These are phyloP conservation scores for Nansenia antarctica DNA, from an alignment of 2,113 vertebrate species.

Conservation along the genomic window DNA sequence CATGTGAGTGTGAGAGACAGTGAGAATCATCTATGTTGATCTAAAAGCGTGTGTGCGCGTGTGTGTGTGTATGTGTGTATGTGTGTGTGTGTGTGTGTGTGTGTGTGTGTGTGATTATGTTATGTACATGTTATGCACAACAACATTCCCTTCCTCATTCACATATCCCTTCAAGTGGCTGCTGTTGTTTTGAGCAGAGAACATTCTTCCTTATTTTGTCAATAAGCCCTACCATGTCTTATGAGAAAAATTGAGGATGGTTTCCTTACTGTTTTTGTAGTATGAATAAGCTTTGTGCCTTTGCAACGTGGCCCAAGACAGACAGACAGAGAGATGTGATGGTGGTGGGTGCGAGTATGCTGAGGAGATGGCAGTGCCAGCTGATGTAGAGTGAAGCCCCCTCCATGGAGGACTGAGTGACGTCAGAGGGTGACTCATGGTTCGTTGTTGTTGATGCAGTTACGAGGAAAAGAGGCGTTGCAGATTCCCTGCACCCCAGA, in stretches of 20 bases:
- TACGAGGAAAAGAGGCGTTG: background rate
- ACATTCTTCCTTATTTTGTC: background rate
- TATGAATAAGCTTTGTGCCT: background rate
- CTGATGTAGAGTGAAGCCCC: background rate
- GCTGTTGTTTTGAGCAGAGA: background rate
- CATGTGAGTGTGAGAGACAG: too few relatives aligned
- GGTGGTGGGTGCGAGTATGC: background rate
- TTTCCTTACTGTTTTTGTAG: background rate
- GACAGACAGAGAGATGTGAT: background rate
- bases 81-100: background rate
- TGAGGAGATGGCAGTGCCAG: slow-evolving; percentile 4
- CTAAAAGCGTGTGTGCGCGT: background rate
- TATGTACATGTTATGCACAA: background rate
- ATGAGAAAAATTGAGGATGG: background rate
- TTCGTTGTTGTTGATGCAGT: background rate
- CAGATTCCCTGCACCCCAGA: background rate
- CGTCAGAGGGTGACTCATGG: background rate
- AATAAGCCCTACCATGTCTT: background rate
- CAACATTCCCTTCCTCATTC: background rate
- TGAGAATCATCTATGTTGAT: too few relatives aligned
- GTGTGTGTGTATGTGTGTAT: background rate
- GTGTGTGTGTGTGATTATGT: background rate
- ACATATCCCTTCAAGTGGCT: background rate
- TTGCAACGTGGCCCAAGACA: background rate
- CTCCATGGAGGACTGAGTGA: background rate